Evolutionary conservation across 2,888 invertebrate species (phyloP).

Genomic region (Pheosia gnoma): DNA sequence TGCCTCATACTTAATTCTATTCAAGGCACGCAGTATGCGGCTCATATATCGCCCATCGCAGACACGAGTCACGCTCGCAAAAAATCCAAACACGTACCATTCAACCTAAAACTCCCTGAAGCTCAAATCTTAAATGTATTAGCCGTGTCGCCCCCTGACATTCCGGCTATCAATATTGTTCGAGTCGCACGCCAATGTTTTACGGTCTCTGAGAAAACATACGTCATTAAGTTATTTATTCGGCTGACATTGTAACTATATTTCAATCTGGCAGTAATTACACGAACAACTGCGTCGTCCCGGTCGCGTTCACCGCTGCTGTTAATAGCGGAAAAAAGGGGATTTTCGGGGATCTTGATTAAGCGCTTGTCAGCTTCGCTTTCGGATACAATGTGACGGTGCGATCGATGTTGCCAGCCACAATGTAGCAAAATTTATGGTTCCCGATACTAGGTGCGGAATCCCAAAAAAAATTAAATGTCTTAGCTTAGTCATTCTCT

Average conservation of each 20-base stretch:
- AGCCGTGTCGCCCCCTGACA: not conserved
- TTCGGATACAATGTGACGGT: constrained; percentile 34
- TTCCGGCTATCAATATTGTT: constrained; percentile 5
- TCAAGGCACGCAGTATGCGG: constrained; percentile 4
- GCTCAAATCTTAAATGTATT: constrained; percentile 9
- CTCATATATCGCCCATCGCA: constrained; percentile 6
- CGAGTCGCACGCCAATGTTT: not conserved
- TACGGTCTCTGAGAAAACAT: too few species aligned
- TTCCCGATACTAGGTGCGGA: not conserved
- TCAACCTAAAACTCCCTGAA: constrained; percentile 3
- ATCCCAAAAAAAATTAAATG: not conserved
- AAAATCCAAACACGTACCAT: constrained; percentile 4
- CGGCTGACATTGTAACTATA: constrained; percentile 7
- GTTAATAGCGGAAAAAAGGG: constrained; percentile 36
- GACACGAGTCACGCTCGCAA: constrained; percentile 4
- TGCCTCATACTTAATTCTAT: constrained; percentile 2
- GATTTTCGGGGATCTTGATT: constrained; percentile 36
- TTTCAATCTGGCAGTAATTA: constrained; percentile 30
- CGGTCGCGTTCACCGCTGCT: constrained; percentile 15
- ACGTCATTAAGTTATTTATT: not conserved
- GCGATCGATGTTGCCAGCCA: constrained; percentile 25
- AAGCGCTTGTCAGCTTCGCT: constrained; percentile 42
- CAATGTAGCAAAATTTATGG: not conserved
- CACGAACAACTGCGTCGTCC: constrained; percentile 5
- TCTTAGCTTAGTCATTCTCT: too few species aligned